Percentiles rank a stretch among this genome's conserved stretches.
These are phyloP conservation scores for Typhlomys cinereus DNA, from an alignment of 2,113 vertebrate genomes.

Conservation along the genomic window DNA sequence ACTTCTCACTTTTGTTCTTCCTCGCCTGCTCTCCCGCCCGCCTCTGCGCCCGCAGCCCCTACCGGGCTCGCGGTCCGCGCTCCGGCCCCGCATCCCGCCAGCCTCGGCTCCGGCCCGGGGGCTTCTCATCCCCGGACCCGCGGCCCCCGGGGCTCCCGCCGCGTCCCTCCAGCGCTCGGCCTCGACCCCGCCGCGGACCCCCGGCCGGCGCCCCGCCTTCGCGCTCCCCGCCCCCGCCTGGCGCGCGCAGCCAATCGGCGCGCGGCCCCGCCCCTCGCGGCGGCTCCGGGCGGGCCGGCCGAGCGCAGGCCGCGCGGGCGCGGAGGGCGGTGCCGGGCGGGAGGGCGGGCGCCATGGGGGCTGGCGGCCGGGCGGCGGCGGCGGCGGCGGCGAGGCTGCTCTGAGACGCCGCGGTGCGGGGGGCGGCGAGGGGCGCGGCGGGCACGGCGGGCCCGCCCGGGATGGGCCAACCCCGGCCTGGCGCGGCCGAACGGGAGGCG, in stretches of 20 bases:
- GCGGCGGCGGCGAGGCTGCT: background rate
- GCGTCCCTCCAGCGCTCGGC: background rate
- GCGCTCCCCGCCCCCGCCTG: background rate
- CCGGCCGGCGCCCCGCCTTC: too few species aligned
- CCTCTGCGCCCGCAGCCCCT: background rate
- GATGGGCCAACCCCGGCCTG: slow-evolving; percentile 64
- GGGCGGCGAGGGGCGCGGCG: slow-evolving; percentile 15
- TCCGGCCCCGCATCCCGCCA: background rate
- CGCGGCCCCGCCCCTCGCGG: slow-evolving; percentile 56
- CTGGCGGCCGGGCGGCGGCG: slow-evolving; percentile 1
- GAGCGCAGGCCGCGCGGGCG: slow-evolving; percentile 51
- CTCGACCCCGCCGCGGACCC: too few species aligned
- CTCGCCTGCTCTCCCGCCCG: background rate
- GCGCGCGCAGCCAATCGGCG: slow-evolving; percentile 56
- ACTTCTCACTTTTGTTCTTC: background rate
- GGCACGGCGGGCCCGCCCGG: slow-evolving; percentile 49
- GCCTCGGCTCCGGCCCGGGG: background rate
- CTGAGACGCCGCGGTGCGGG: background rate
- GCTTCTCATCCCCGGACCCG: too few species aligned
- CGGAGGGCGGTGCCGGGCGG: slow-evolving; percentile 67
- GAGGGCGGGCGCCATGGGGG: slow-evolving; percentile 57
- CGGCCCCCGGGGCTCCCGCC: background rate
- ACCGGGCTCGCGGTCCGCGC: background rate
- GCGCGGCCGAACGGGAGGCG: slow-evolving; percentile 65
- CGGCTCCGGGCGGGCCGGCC: slow-evolving; percentile 49